A percentile compares a stretch with the other conserved stretches of the same genome.
These are phyloP conservation scores for Ophraella communa DNA, from an alignment of 2,888 invertebrate genomes.

Conservation along the genomic window DNA sequence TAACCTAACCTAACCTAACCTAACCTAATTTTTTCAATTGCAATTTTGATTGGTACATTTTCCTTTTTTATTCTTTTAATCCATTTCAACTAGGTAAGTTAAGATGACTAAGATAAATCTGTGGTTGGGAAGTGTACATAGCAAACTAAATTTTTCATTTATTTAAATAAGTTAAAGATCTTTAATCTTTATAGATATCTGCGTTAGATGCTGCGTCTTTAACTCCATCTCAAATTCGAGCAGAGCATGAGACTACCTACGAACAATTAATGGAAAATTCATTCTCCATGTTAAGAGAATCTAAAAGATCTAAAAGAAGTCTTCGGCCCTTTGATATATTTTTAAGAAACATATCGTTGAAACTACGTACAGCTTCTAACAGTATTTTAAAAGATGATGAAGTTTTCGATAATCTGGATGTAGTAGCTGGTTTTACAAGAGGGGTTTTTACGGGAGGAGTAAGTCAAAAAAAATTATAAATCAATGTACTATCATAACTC, in stretches of 20 bases:
- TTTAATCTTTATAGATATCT: conserved; percentile 20
- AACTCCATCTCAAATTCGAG: conserved; percentile 40
- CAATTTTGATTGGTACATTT: too few species aligned
- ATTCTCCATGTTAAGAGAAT: conserved; percentile 32
- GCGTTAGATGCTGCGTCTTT: conserved; percentile 14
- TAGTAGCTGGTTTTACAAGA: conserved; percentile 48
- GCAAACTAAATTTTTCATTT: too few species aligned
- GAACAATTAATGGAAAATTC: conserved; percentile 44
- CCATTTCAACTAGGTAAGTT: too few species aligned
- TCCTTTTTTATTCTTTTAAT: too few species aligned
- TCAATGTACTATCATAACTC: too few species aligned
- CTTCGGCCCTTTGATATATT: conserved; percentile 45
- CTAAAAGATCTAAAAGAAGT: neutral
- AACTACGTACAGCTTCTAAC: conserved; percentile 41
- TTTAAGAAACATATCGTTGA: conserved; percentile 42
- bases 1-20: too few species aligned
- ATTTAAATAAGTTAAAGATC: too few species aligned
- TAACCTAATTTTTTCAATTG: too few species aligned
- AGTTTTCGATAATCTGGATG: conserved; percentile 44
- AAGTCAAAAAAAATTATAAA: conserved; percentile 36
- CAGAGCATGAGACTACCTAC: conserved; percentile 31
- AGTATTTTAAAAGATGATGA: conserved; percentile 41
- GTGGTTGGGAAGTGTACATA: too few species aligned
- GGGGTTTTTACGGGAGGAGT: conserved; percentile 48
- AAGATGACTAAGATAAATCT: too few species aligned